phyloP scores from a whole-genome alignment of 2,888 invertebrate species.

The Salpingus planirostris region DNA sequence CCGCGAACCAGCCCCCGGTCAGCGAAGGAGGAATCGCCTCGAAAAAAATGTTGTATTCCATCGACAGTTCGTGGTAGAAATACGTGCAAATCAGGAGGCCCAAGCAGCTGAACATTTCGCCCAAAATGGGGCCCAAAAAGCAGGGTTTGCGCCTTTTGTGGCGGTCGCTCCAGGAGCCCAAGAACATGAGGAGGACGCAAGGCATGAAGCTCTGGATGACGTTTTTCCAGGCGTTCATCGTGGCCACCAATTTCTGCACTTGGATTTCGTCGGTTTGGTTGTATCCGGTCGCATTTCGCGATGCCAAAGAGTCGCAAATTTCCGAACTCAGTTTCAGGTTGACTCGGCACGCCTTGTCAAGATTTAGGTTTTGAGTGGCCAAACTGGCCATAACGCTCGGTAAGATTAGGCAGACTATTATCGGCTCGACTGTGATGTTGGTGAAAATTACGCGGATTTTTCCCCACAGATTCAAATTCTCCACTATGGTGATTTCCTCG shows the following conservation, averaged over 20 bases:
- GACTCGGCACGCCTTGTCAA: slow-evolving; percentile 49
- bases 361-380: slow-evolving; percentile 47
- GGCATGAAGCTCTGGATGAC: slow-evolving; percentile 69
- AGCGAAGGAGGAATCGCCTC: slow-evolving; percentile 47
- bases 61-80: slow-evolving; percentile 46
- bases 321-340: slow-evolving; percentile 41
- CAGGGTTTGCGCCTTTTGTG: slow-evolving; percentile 60
- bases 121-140: slow-evolving; percentile 67
- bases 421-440: slow-evolving; percentile 60
- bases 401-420: slow-evolving; percentile 55
- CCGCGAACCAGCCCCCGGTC: slow-evolving; percentile 49
- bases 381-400: slow-evolving; percentile 50
- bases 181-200: slow-evolving; percentile 64
- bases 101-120: slow-evolving; percentile 51
- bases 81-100: slow-evolving; percentile 46
- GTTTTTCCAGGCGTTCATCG: slow-evolving; percentile 73
- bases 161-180: slow-evolving; percentile 65
- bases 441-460: too few species aligned
- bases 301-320: slow-evolving; percentile 37
- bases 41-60: slow-evolving; percentile 45
- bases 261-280: slow-evolving; percentile 21
- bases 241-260: slow-evolving; percentile 62
- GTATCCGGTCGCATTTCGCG: slow-evolving; percentile 21
- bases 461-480: too few species aligned
- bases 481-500: too few species aligned